A percentile compares a stretch with the other conserved stretches of the same genome.
Conservation (phyloP, 2,797 vertebrate genomes). For the Buphagus erythrorhynchus region DNA sequence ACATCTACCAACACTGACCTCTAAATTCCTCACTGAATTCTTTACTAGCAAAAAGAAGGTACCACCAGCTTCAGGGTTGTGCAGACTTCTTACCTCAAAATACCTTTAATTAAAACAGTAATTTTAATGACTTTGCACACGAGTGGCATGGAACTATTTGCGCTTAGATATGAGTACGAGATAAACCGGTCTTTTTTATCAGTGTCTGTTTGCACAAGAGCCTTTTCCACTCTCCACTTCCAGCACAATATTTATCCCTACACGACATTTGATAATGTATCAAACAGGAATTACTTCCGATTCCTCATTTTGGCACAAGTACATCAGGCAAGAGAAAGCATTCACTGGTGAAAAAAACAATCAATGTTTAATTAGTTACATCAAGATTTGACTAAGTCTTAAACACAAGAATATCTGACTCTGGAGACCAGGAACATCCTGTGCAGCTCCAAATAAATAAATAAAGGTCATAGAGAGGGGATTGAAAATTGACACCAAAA, state of each 20-base stretch:
- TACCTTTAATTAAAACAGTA: conserved; percentile 1
- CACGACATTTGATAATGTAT: not conserved
- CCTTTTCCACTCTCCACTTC: not conserved
- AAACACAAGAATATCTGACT: not conserved
- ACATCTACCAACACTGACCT: not conserved
- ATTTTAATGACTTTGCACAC: not conserved
- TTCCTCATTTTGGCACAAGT: not conserved
- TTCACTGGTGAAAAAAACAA: not conserved
- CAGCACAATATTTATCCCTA: not conserved
- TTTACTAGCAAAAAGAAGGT: not conserved
- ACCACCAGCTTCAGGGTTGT: not conserved
- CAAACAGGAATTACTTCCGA: not conserved
- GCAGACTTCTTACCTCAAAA: not conserved
- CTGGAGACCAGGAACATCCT: not conserved
- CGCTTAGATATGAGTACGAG: not conserved
- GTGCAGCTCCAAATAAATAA: not conserved
- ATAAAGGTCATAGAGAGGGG: not conserved
- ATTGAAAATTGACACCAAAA: not conserved
- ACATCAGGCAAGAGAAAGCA: not conserved
- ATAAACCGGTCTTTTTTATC: not conserved
- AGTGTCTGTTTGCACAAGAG: conserved; percentile 12
- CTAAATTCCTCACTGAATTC: not conserved
- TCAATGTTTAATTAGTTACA: not conserved
- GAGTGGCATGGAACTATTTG: not conserved
- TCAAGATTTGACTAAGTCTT: not conserved